Base-by-base conservation (phyloP, 2,888 invertebrate species). In the Drosophila cognata region DNA sequence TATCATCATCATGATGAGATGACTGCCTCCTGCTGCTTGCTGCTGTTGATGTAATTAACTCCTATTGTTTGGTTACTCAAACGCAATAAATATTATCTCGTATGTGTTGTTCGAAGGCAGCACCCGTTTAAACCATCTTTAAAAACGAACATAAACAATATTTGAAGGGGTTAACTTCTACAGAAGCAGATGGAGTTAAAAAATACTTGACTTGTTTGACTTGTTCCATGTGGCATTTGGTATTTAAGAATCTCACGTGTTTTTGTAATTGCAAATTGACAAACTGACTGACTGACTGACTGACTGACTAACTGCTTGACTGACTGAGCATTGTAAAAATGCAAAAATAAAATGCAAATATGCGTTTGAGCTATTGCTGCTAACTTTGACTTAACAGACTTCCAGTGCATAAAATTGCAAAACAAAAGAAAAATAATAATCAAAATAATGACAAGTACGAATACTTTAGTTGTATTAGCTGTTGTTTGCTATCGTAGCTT, bases 241-340 rank as follows among this genome's bases (percentile, higher is more conserved):
- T 77, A 80, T 82, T 90, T 86, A 61, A 51, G 67, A 51, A 51
- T 52, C 71, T 85, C 86, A 81, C 87, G 90, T 90, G 86, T 86
- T 78, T 68, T 69, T 73, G 52, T 86, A 81, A 78, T 89, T 74
- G 64, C 52, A 60, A 43, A 51, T 41, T 33, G 57, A 36, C 56
- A 18, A 38, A 59, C 51, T 64, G 31, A 60, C 35, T 51, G 46
- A 53, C 38, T 61, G 46, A 52, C 55, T 21, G 41, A 57, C 56
- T 25, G 38, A 61, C 53, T 62, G 16, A 60, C 28, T 58, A 36
- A 50, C 35, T 67, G 56, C 72, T 50, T 63, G 50, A 61, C 18
- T 57, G 41, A 35, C 38, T 62, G 51, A 50, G 25, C 38, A n/a
- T 18, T 46, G 6, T 29, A 53, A 25, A 36, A 58, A 51, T 65